Evolutionary conservation across 2,797 vertebrate species (phyloP).

Genomic region (Sciaenops ocellatus): DNA sequence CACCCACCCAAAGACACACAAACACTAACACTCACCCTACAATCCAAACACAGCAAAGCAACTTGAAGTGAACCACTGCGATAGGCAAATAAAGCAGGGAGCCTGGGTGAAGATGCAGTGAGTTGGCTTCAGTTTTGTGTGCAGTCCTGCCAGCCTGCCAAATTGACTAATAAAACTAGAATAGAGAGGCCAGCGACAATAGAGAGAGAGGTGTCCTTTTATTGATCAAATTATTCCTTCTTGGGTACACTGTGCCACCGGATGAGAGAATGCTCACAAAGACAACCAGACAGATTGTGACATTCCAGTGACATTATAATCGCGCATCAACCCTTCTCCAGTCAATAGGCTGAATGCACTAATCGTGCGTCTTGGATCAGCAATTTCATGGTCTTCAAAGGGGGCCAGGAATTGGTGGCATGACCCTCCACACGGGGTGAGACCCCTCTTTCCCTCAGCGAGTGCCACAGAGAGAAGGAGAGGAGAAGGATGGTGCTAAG

Average conservation of each 20-base stretch:
- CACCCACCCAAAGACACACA: conserved; percentile 27
- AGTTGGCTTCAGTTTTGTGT: conserved; percentile 58
- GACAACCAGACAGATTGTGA: conserved; percentile 86
- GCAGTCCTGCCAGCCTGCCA: conserved; percentile 69
- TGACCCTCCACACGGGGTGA: conserved; percentile 81
- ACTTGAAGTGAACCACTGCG: conserved; percentile 59
- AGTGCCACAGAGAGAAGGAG: conserved; percentile 58
- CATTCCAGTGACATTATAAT: conserved; percentile 89
- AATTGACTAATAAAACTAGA: conserved; percentile 77
- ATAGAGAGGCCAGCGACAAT: conserved; percentile 63
- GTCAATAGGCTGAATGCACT: conserved; percentile 82
- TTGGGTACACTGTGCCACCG: conserved; percentile 74
- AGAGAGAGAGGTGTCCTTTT: conserved; percentile 69
- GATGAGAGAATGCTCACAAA: conserved; percentile 71
- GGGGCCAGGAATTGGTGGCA: conserved; percentile 85
- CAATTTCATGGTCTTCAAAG: conserved; percentile 86
- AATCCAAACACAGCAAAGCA: conserved; percentile 33
- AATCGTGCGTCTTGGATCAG: conserved; percentile 87
- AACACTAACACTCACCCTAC: conserved; percentile 25
- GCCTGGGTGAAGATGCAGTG: conserved; percentile 53
- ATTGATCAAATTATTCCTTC: conserved; percentile 81
- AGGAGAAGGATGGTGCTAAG: conserved; percentile 40
- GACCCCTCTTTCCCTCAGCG: conserved; percentile 74
- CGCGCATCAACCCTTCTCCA: conserved; percentile 77
- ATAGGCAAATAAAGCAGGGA: conserved; percentile 60